These are phyloP conservation scores for Stramonita haemastoma DNA, from an alignment of 2,888 invertebrate genomes.

Conservation along the genomic window DNA sequence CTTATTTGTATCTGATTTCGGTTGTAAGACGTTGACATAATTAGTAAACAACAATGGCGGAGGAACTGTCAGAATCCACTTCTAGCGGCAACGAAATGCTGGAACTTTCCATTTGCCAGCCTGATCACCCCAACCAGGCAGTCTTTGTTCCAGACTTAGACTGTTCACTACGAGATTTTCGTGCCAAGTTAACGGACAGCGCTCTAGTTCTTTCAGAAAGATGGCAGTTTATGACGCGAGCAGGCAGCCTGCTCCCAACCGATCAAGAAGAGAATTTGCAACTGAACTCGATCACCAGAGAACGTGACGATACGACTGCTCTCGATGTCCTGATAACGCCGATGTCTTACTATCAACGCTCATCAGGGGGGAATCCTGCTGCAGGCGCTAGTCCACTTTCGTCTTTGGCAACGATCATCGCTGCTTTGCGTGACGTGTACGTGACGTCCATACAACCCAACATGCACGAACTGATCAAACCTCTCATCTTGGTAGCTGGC, in stretches of 20 bases:
- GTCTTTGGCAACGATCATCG: conserved; percentile 33
- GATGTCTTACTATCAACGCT: neutral
- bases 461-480: conserved; percentile 36
- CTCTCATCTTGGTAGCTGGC: conserved; percentile 17
- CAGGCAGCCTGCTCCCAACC: conserved; percentile 27
- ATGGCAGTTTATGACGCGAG: conserved; percentile 41
- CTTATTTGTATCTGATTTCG: neutral
- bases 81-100: conserved; percentile 8
- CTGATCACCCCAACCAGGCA: conserved; percentile 36
- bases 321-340: conserved; percentile 20
- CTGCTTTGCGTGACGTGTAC: conserved; percentile 33
- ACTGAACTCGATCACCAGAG: conserved; percentile 2
- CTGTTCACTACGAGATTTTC: conserved; percentile 24
- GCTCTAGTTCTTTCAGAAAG: conserved; percentile 26
- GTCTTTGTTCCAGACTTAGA: conserved; percentile 17
- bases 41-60: conserved; percentile 37
- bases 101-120: conserved; percentile 36
- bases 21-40: neutral
- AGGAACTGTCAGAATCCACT: conserved; percentile 16
- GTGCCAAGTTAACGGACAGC: conserved; percentile 10
- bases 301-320: neutral
- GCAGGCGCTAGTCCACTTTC: neutral
- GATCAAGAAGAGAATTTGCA: conserved; percentile 30
- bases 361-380: neutral
- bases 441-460: conserved; percentile 34